These are phyloP conservation scores for Delia radicum DNA, from an alignment of 1,140 invertebrate genomes.

Conservation along the genomic window DNA sequence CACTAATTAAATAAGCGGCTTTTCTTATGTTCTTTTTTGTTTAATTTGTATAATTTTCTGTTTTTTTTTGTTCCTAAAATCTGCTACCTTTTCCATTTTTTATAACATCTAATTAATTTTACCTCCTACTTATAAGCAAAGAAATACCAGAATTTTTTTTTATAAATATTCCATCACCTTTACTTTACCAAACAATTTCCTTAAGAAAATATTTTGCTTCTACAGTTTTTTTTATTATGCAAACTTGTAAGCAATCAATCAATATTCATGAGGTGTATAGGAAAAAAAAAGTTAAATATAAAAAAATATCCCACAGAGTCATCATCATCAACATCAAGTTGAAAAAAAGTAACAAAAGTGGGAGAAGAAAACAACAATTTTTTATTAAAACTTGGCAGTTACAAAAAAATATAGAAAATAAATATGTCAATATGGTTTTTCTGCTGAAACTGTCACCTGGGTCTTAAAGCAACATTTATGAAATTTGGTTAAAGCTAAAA, in stretches of 20 bases:
- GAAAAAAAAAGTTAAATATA: neutral
- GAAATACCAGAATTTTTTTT: too few relatives aligned
- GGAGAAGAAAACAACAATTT: neutral
- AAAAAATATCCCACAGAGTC: constrained; percentile 7
- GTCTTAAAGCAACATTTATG: neutral
- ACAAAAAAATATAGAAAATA: neutral
- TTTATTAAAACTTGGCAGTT: neutral
- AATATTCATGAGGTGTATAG: constrained; percentile 18
- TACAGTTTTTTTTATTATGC: constrained; percentile 12
- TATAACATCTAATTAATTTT: constrained; percentile 16
- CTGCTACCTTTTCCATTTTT: neutral
- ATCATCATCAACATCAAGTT: constrained; percentile 12
- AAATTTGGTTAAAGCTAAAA: neutral
- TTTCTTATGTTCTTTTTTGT: neutral
- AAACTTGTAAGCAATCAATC: constrained; percentile 22
- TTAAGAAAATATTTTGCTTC: neutral
- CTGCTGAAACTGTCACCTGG: neutral
- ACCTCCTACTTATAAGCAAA: neutral
- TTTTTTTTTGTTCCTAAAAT: neutral
- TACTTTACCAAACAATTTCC: constrained; percentile 4
- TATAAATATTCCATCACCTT: neutral
- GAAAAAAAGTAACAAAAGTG: neutral
- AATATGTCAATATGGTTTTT: neutral
- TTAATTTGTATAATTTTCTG: neutral
- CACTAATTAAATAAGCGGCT: constrained; percentile 15